A percentile compares a stretch with the other conserved stretches of the same genome.
phyloP scores from a whole-genome alignment of 2,888 invertebrate species.

The Coenonympha arcania region DNA sequence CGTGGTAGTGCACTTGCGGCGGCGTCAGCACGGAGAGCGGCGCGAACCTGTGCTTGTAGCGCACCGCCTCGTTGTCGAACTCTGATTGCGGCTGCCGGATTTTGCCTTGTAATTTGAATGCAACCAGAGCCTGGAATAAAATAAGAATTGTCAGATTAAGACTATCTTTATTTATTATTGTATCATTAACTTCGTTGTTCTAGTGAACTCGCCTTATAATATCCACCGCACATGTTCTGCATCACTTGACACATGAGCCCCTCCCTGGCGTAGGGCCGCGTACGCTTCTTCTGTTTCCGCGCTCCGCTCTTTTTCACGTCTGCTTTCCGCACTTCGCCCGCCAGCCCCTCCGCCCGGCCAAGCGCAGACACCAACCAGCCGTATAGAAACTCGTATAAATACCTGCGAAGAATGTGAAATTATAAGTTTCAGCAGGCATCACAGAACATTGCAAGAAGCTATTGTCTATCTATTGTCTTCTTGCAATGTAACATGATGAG shows the following conservation, averaged over 20 bases:
- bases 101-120: slow-evolving; percentile 90
- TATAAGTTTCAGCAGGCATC: too few relatives aligned
- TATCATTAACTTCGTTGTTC: background rate
- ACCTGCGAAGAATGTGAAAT: slow-evolving; percentile 76
- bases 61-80: slow-evolving; percentile 94
- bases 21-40: slow-evolving; percentile 91
- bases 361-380: slow-evolving; percentile 95
- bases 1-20: slow-evolving; percentile 91
- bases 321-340: slow-evolving; percentile 75
- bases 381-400: slow-evolving; percentile 94
- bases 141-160: background rate
- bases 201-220: slow-evolving; percentile 84
- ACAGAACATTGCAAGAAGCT: too few relatives aligned
- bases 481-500: too few relatives aligned
- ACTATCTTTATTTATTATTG: background rate
- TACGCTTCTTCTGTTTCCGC: slow-evolving; percentile 77
- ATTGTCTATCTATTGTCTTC: too few relatives aligned
- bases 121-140: slow-evolving; percentile 84
- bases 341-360: slow-evolving; percentile 88
- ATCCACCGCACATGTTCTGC: slow-evolving; percentile 95
- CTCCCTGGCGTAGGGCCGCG: slow-evolving; percentile 85
- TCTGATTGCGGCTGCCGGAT: slow-evolving; percentile 87
- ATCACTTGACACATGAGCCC: slow-evolving; percentile 91
- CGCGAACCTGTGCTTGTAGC: slow-evolving; percentile 94
- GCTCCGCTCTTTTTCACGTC: slow-evolving; percentile 53